Evolutionary conservation across 2,888 invertebrate genomes (phyloP).

Genomic region (Apodemia duryi): DNA sequence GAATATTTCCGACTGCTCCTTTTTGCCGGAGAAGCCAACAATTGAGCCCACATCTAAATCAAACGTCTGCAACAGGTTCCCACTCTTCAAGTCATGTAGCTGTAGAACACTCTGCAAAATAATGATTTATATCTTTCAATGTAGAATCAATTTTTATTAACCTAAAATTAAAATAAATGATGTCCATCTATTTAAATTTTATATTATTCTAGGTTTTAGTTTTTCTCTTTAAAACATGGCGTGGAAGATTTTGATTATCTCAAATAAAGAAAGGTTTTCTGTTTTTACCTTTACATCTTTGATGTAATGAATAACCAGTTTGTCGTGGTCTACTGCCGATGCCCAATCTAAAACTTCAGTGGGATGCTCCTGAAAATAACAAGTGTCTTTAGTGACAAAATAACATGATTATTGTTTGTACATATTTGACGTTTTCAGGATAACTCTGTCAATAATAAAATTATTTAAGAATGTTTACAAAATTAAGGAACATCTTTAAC

Average conservation of each 20-base stretch:
- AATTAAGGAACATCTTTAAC: no score
- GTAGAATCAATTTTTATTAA: no score
- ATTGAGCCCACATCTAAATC: constrained; percentile 93
- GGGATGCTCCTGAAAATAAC: constrained; percentile 82
- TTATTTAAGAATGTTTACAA: no score
- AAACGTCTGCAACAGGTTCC: constrained; percentile 85
- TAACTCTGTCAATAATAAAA: no score
- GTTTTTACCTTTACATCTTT: constrained; percentile 93
- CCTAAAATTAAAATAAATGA: no score
- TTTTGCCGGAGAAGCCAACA: constrained; percentile 90
- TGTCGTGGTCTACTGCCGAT: constrained; percentile 89
- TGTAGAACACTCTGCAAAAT: constrained; percentile 87
- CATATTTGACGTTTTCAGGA: no score
- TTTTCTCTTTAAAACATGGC: no score
- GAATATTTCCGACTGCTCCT: constrained; percentile 92
- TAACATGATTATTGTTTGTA: no score
- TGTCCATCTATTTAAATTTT: no score
- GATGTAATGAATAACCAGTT: constrained; percentile 92
- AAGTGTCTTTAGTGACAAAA: neutral
- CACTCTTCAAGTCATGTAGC: constrained; percentile 86
- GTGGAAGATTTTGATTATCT: no score
- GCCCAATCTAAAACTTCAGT: constrained; percentile 95
- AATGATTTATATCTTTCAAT: neutral
- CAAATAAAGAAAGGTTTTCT: no score
- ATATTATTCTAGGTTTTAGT: no score